A percentile compares a stretch with the other conserved stretches of the same genome.
These are phyloP conservation scores for Harmothoe impar DNA, from an alignment of 2,888 invertebrate species.

Conservation along the genomic window DNA sequence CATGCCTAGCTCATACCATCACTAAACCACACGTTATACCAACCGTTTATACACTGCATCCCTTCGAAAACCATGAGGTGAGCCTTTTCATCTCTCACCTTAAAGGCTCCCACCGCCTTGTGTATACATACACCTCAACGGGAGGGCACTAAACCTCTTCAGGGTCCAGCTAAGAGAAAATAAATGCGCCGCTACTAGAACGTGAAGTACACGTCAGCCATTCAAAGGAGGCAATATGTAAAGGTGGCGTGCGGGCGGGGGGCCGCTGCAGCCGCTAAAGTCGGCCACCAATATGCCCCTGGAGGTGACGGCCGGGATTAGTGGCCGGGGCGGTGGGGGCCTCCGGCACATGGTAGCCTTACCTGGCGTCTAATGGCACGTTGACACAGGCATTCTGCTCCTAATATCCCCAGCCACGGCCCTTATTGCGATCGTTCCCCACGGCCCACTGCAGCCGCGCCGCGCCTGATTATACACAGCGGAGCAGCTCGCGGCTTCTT, in stretches of 20 bases:
- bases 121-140: neutral
- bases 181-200: conserved; percentile 17
- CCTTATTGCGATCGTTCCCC: conserved; percentile 48
- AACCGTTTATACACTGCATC: too few species aligned
- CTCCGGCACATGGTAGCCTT: neutral
- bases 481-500: conserved; percentile 11
- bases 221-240: conserved; percentile 21
- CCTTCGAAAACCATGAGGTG: too few species aligned
- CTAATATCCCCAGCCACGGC: conserved; percentile 38
- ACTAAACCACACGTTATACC: too few species aligned
- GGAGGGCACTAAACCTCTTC: neutral
- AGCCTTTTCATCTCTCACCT: neutral
- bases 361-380: conserved; percentile 33
- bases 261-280: neutral
- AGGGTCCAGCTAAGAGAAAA: neutral
- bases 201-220: neutral
- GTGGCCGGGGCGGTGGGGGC: neutral
- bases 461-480: conserved; percentile 34
- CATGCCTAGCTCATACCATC: too few species aligned
- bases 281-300: conserved; percentile 20
- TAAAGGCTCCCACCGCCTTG: neutral
- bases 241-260: neutral
- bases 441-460: neutral
- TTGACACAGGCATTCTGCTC: conserved; percentile 40
- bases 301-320: conserved; percentile 8